phyloP scores from a whole-genome alignment of 2,113 vertebrate genomes.

The Haemorhous mexicanus region DNA sequence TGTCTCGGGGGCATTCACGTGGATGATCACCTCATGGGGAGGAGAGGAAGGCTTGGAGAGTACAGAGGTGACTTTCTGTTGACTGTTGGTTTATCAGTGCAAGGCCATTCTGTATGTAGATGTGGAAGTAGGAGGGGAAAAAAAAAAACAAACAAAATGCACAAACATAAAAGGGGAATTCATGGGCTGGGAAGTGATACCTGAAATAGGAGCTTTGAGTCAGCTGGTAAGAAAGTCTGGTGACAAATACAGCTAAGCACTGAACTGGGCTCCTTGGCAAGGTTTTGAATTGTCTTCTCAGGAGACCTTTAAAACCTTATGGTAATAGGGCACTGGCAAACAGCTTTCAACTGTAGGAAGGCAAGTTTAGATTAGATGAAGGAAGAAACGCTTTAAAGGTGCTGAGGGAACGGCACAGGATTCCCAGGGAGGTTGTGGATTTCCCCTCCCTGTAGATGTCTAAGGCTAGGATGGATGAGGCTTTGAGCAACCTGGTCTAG shows the following conservation, averaged over 20 bases:
- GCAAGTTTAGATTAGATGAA: background rate
- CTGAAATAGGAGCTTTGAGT: background rate
- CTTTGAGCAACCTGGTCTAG: background rate
- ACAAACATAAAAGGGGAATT: background rate
- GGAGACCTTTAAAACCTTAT: background rate
- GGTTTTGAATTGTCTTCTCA: background rate
- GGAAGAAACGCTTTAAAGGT: background rate
- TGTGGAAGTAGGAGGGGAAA: background rate
- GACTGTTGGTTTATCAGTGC: background rate
- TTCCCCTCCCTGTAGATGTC: background rate
- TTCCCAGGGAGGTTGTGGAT: background rate
- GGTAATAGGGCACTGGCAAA: background rate
- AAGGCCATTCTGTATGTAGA: background rate
- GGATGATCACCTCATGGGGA: too few relatives aligned
- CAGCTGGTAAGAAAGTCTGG: background rate
- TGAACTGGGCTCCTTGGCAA: background rate
- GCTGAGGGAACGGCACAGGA: background rate
- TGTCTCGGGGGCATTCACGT: accelerated
- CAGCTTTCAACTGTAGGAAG: background rate
- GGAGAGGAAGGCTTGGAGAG: background rate
- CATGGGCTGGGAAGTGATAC: accelerated
- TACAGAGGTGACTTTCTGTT: background rate
- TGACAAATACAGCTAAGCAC: background rate
- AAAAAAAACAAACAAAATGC: background rate
- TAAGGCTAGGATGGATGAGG: background rate